Evolutionary conservation across 1,140 invertebrate species (phyloP).

Genomic region (Tetramorium alpestre): DNA sequence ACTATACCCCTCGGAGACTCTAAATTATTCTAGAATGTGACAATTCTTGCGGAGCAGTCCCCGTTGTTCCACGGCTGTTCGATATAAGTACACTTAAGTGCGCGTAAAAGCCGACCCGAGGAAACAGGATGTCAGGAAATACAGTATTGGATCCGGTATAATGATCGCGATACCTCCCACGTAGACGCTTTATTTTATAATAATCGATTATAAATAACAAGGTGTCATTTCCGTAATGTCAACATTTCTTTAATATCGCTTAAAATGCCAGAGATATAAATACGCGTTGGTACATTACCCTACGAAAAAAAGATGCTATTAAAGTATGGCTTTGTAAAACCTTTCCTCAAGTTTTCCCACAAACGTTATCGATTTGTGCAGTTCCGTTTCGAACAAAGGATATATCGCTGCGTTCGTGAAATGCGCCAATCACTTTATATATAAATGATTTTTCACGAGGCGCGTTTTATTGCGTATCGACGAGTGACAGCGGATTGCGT

Average conservation of each 20-base stretch:
- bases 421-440: background rate
- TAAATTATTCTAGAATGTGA: slow-evolving; percentile 22
- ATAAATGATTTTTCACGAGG: background rate
- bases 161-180: slow-evolving; percentile 14
- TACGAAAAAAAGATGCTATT: slow-evolving; percentile 18
- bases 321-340: slow-evolving; percentile 13
- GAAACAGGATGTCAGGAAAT: slow-evolving; percentile 41
- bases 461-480: slow-evolving; percentile 15
- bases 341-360: background rate
- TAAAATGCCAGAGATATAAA: slow-evolving; percentile 39
- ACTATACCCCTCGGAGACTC: background rate
- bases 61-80: background rate
- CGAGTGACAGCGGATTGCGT: slow-evolving; percentile 4
- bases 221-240: slow-evolving; percentile 38
- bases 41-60: background rate
- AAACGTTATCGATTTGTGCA: background rate
- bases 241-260: slow-evolving; percentile 36
- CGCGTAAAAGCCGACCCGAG: slow-evolving; percentile 16
- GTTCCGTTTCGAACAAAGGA: slow-evolving; percentile 6
- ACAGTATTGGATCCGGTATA: slow-evolving; percentile 9
- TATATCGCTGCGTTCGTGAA: background rate
- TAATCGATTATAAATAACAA: slow-evolving; percentile 42
- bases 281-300: slow-evolving; percentile 9
- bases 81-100: background rate
- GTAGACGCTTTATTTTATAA: slow-evolving; percentile 15